These are phyloP conservation scores for Tanytarsus gracilentus DNA, from an alignment of 2,888 invertebrate genomes.

Conservation along the genomic window DNA sequence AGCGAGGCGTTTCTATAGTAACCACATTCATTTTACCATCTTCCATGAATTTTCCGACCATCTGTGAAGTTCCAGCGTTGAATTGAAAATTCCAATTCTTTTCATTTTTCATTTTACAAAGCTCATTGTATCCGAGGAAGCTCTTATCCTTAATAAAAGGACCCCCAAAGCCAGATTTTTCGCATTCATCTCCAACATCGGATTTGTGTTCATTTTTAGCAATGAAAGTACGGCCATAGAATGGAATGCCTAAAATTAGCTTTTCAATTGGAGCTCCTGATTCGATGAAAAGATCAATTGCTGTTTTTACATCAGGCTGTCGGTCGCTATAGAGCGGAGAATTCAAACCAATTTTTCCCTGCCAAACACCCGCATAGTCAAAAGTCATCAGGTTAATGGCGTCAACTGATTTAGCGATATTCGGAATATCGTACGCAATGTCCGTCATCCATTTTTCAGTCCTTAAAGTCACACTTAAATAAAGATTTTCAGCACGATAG, in stretches of 20 bases:
- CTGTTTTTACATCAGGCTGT: not conserved
- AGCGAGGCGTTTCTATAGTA: constrained; percentile 10
- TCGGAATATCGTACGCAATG: constrained; percentile 41
- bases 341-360: not conserved
- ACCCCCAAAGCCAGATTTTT: not conserved
- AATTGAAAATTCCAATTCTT: not conserved
- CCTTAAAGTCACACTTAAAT: not conserved
- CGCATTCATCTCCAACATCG: not conserved
- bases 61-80: not conserved
- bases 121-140: constrained; percentile 9
- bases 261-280: not conserved
- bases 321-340: not conserved
- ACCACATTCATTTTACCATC: not conserved
- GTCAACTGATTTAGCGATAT: constrained; percentile 33
- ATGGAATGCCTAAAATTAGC: constrained; percentile 1
- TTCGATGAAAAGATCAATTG: not conserved
- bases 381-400: constrained; percentile 6
- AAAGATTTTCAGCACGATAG: constrained; percentile 33
- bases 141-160: not conserved
- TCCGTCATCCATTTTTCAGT: constrained; percentile 32
- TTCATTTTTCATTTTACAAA: not conserved
- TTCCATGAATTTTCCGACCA: not conserved
- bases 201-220: not conserved
- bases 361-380: constrained; percentile 7
- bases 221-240: not conserved